Evolutionary conservation across 1,140 invertebrate genomes (phyloP).

Genomic region (Bombus confusus): DNA sequence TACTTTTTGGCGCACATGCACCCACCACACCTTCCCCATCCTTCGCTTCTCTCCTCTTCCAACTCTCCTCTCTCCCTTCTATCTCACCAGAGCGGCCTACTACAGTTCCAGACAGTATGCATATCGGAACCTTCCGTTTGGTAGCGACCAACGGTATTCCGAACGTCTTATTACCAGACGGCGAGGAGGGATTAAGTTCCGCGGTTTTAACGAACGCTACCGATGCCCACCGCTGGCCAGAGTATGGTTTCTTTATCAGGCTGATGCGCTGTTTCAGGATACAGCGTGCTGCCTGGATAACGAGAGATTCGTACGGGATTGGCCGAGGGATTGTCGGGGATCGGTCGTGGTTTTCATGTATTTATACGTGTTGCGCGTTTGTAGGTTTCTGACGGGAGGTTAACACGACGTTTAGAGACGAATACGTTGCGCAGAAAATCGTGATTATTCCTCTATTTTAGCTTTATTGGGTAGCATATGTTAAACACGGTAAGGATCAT

Average conservation of each 20-base stretch:
- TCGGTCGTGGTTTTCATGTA: background rate
- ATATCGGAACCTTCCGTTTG: slow-evolving; percentile 34
- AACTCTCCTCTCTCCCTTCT: slow-evolving; percentile 8
- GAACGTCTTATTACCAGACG: slow-evolving; percentile 23
- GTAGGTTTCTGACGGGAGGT: background rate
- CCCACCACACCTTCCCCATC: slow-evolving; percentile 49
- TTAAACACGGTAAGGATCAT: background rate
- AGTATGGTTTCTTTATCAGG: background rate
- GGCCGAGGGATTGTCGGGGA: background rate
- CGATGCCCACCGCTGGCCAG: background rate
- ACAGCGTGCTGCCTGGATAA: background rate
- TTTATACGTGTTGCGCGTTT: background rate
- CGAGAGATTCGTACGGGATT: background rate
- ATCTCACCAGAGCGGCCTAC: background rate
- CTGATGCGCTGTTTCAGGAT: background rate
- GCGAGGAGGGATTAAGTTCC: slow-evolving; percentile 1
- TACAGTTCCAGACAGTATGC: slow-evolving; percentile 11
- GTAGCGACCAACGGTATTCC: background rate
- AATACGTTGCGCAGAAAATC: background rate
- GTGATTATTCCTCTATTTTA: background rate
- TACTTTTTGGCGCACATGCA: slow-evolving; percentile 69
- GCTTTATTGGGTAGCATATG: background rate
- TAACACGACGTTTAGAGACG: background rate
- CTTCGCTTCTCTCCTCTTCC: slow-evolving; percentile 11
- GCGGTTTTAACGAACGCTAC: slow-evolving; percentile 7